Conservation (phyloP, 2,888 invertebrate species). For the Gari tellinella region DNA sequence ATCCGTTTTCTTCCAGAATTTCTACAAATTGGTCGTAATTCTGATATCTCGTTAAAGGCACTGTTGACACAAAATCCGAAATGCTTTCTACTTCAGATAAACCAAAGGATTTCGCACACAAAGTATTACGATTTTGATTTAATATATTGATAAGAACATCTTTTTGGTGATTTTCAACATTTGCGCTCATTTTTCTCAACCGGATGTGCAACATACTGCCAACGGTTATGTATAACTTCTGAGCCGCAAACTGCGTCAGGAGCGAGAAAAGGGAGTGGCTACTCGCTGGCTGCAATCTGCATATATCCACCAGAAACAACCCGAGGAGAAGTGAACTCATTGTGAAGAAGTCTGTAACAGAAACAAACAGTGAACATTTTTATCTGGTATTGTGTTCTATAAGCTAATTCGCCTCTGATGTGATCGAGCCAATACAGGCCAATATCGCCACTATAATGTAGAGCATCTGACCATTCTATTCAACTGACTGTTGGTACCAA, state of each 20-base stretch:
- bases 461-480: no score
- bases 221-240: slow-evolving; percentile 23
- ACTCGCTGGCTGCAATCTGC: slow-evolving; percentile 22
- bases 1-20: slow-evolving; percentile 25
- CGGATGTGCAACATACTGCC: slow-evolving; percentile 29
- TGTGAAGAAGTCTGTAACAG: no score
- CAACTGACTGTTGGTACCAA: no score
- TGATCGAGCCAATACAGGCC: no score
- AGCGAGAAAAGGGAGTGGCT: slow-evolving; percentile 12
- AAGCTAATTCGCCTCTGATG: no score
- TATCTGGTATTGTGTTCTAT: not conserved
- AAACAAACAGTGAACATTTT: not conserved
- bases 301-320: slow-evolving; percentile 22
- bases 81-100: slow-evolving; percentile 6
- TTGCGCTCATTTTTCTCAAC: slow-evolving; percentile 21
- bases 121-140: slow-evolving; percentile 37
- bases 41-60: slow-evolving; percentile 42
- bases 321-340: not conserved
- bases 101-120: slow-evolving; percentile 15
- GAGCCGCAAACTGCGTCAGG: slow-evolving; percentile 24
- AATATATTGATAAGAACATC: slow-evolving; percentile 30
- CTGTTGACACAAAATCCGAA: slow-evolving; percentile 19
- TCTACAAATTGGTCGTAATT: slow-evolving; percentile 37
- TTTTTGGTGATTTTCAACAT: slow-evolving; percentile 35
- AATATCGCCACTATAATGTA: no score